Evolutionary conservation across 2,888 invertebrate genomes (phyloP), one percentile per base, ranked within the genome.

Genomic region (Eupithecia vulgata): DNA sequence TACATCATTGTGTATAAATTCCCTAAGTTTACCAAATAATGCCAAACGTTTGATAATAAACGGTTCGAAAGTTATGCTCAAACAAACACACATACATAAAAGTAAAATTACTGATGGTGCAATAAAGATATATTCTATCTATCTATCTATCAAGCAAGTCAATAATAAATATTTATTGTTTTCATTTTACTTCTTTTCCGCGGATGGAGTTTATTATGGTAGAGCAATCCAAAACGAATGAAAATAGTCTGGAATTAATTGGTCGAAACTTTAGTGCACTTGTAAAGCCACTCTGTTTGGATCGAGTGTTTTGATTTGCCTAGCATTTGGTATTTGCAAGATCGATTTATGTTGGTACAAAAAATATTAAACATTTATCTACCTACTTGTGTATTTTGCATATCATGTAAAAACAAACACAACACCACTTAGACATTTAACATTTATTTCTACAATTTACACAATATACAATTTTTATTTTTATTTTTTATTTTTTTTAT

Each of bases 281-380:
- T 52, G 40, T 25, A 62, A 67, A 48, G 52, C 67, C 17, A 37
- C 37, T 71, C 67, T 30, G 68, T 70, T 72, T 68, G 64, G 57
- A 64, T 72, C 57, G 71, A 75, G 52, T 76, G 74, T 70, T 76
- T 73, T 70, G 62, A 69, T 71, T 72, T 35, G 68, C n/a, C 67
- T 67, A 25, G 21, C 21, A 25, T 25, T 25, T 57, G 57, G 57
- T 13, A 25, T 25, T 57, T 57, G 13, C 57, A 5, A 25, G 25
- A 25, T 13, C 10, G 57, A 25, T 57, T 52, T 10, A 21, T 10
- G 8, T 21, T 52, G 48, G 21, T 21, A 10, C 21, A 57, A 57
- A 57, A 25, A 57, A 57, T 57, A 57, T 21, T 48, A 12, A 25
- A 25, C 21, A 12, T 25, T 25, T 48, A 21, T 15, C 48, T n/a